Evolutionary conservation across 2,888 invertebrate species (phyloP).

Genomic region (Zelleria hepariella): DNA sequence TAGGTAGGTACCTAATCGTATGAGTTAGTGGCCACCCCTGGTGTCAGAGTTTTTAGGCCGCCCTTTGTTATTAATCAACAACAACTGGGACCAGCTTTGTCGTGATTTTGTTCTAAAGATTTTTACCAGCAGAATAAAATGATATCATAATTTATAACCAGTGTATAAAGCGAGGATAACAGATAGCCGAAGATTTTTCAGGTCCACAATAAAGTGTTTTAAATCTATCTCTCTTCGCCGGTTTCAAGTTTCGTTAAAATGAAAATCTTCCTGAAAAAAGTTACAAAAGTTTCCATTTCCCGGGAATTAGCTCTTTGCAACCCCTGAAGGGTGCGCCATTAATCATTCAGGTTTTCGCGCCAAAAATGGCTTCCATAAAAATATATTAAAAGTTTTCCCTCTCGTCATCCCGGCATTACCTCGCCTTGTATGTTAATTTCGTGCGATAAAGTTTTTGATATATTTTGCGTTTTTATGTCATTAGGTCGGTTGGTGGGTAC

Average conservation of each 20-base stretch:
- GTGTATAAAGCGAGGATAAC: too few relatives aligned
- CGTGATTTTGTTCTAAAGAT: too few relatives aligned
- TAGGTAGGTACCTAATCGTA: too few relatives aligned
- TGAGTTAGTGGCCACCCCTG: too few relatives aligned
- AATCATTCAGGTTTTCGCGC: slow-evolving; percentile 54
- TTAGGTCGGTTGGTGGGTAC: slow-evolving; percentile 24
- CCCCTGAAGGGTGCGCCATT: slow-evolving; percentile 49
- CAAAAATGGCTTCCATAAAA: slow-evolving; percentile 30
- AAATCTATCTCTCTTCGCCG: too few relatives aligned
- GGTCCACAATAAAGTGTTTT: too few relatives aligned
- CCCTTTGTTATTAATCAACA: too few relatives aligned
- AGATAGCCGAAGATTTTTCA: too few relatives aligned
- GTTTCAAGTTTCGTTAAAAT: slow-evolving; percentile 3
- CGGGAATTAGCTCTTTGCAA: slow-evolving; percentile 42
- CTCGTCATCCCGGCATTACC: slow-evolving; percentile 44
- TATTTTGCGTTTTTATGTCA: slow-evolving; percentile 28
- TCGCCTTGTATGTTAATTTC: slow-evolving; percentile 60
- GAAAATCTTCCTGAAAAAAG: slow-evolving; percentile 6
- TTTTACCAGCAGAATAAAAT: too few relatives aligned
- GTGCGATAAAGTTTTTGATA: slow-evolving; percentile 33
- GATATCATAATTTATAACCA: too few relatives aligned
- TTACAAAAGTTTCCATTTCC: not conserved
- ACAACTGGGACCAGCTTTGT: too few relatives aligned
- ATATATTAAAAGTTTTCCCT: slow-evolving; percentile 58
- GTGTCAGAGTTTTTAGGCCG: too few relatives aligned